Base-by-base conservation (phyloP, 2,797 vertebrate genomes). In the Carduelis carduelis region DNA sequence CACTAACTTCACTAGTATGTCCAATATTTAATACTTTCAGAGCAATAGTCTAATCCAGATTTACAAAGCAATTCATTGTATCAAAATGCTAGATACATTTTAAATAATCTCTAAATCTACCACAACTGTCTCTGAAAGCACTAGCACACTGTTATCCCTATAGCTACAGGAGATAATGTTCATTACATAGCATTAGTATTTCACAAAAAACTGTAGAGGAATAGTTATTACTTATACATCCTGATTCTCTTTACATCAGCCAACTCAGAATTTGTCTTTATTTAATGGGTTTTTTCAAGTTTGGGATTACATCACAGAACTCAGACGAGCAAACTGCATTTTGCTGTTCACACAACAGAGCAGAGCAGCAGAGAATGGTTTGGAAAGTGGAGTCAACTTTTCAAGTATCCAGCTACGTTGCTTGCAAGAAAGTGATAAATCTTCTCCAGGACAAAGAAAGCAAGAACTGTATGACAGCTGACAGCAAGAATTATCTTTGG, bases 81-180 rank as follows among this genome's bases (percentile, higher is more conserved):
- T 60, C 64, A 68, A 89, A 92, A 88, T 24, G 6, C 84, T 52
- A 81, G n/a, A 91, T 66, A 83, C 3, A 39, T 91, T 87, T 86
- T 65, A 53, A 95, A 91, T 93, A 94, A 96, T 95, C 92, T 95
- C 76, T 92, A 96, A 96, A 96, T 93, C 89, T 93, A 91, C 72
- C 47, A 93, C 63, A 85, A 92, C 59, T 74, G 37, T n/a, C 71
- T 94, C 83, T 74, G 87, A 89, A 95, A 96, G 44, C 74, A 57
- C 59, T 66, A 77, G 53, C 34, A 82, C 72, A 70, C 35, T 59
- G 49, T 90, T 87, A 95, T 88, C 82, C 79, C 86, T 79, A 86
- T 17, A 86, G 79, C 65, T 83, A 71, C 35, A 72, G n/a, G 2
- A 93, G 44, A 86, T 89, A 83, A 91, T 19, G 20, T 77, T 93